These are phyloP conservation scores for Diadegma fenestrale DNA, from an alignment of 2,888 invertebrate genomes.

Conservation along the genomic window DNA sequence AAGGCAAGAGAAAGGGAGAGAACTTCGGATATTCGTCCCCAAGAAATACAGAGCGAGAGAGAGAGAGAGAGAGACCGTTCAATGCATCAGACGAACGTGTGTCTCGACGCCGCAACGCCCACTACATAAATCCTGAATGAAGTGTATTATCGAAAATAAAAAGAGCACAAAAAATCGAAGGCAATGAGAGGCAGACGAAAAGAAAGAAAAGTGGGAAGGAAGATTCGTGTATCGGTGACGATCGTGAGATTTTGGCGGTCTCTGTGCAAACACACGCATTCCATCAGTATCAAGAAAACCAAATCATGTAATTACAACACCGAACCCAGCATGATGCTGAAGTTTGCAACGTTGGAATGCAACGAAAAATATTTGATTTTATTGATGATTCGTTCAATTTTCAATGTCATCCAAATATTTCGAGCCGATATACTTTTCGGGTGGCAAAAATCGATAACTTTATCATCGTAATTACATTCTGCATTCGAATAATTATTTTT, in stretches of 20 bases:
- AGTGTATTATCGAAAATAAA: conserved; percentile 58
- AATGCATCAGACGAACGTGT: conserved; percentile 58
- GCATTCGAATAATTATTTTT: too few species aligned
- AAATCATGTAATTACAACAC: background rate
- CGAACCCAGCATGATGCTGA: too few species aligned
- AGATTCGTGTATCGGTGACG: conserved; percentile 54
- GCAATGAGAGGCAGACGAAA: conserved; percentile 36
- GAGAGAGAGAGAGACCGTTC: conserved; percentile 30
- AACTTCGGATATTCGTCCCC: conserved; percentile 54
- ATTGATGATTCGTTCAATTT: too few species aligned
- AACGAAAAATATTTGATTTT: too few species aligned
- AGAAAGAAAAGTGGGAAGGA: conserved; percentile 39
- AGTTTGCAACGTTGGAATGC: too few species aligned
- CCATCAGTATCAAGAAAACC: conserved; percentile 29
- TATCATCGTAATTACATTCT: too few species aligned
- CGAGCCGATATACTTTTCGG: too few species aligned
- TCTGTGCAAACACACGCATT: conserved; percentile 28
- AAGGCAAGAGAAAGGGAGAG: conserved; percentile 32
- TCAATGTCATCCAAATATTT: too few species aligned
- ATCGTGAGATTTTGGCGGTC: conserved; percentile 60
- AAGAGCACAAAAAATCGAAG: conserved; percentile 18
- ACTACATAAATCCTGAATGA: conserved; percentile 64
- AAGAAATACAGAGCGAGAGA: background rate
- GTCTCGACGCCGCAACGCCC: conserved; percentile 58
- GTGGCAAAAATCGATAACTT: too few species aligned